A percentile compares a stretch with the other conserved stretches of the same genome.
Conservation (phyloP, 2,113 vertebrate genomes). For the Nematolebias whitei region DNA sequence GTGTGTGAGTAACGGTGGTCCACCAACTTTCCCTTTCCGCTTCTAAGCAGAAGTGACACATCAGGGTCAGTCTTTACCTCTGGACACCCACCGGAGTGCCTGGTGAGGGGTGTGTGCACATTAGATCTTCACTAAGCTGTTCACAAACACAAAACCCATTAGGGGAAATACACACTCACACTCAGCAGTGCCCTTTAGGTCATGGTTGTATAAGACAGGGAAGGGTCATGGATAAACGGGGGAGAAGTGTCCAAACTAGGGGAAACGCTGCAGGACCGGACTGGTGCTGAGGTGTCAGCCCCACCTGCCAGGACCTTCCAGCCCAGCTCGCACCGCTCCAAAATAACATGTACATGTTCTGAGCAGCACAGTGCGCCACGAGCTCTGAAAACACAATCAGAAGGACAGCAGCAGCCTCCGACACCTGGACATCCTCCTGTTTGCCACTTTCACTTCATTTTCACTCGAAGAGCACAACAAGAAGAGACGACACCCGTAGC, state of each 20-base stretch:
- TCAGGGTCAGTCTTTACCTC: slow-evolving; percentile 70
- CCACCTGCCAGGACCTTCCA: slow-evolving; percentile 15
- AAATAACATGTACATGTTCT: slow-evolving; percentile 25
- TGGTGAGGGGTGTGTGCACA: slow-evolving; percentile 38
- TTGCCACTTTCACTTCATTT: slow-evolving; percentile 32
- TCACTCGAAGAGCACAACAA: slow-evolving; percentile 19
- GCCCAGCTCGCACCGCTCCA: slow-evolving; percentile 26
- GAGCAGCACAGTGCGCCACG: slow-evolving; percentile 20
- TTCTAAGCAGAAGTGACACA: slow-evolving; percentile 75
- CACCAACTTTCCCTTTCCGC: slow-evolving; percentile 51
- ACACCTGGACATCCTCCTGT: slow-evolving; percentile 49
- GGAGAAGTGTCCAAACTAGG: slow-evolving; percentile 12
- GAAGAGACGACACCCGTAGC: slow-evolving; percentile 20
- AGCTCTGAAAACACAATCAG: slow-evolving; percentile 20
- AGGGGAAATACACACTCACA: slow-evolving; percentile 1
- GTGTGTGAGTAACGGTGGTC: slow-evolving; percentile 50
- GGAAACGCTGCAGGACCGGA: background rate
- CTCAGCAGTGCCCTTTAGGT: slow-evolving; percentile 62
- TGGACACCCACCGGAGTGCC: slow-evolving; percentile 62
- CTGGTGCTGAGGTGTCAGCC: background rate
- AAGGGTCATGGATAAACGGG: slow-evolving; percentile 12
- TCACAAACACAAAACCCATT: slow-evolving; percentile 34
- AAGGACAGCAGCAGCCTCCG: slow-evolving; percentile 26
- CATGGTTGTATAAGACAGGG: slow-evolving; percentile 46
- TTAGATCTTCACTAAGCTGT: slow-evolving; percentile 53